These are phyloP conservation scores for Petaurus breviceps DNA, from an alignment of 2,113 vertebrate species.

Conservation along the genomic window DNA sequence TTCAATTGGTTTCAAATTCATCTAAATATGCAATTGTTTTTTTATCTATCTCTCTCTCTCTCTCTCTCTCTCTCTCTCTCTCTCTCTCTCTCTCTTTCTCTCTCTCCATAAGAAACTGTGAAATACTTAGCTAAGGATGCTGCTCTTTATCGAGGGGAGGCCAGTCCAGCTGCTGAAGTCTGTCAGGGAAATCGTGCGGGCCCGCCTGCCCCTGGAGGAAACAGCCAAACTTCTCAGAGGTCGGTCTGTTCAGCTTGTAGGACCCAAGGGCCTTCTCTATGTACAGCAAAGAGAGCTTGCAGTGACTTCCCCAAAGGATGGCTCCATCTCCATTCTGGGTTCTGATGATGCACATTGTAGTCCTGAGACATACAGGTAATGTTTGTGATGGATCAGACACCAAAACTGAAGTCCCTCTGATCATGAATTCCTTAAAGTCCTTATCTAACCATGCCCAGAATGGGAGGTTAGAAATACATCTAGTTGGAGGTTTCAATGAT, in stretches of 20 bases:
- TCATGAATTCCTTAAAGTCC: constrained; percentile 88
- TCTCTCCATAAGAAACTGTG: neutral
- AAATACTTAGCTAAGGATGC: neutral
- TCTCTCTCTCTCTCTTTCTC: neutral
- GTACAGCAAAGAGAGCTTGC: constrained; percentile 97
- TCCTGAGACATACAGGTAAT: constrained; percentile 96
- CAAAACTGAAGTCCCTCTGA: constrained; percentile 88
- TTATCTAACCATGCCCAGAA: constrained; percentile 81
- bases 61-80: neutral
- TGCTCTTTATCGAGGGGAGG: no score
- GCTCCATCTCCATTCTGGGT: constrained; percentile 92
- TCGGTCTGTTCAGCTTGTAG: constrained; percentile 87
- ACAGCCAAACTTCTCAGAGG: constrained; percentile 89
- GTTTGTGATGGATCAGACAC: constrained; percentile 94
- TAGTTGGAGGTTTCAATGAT: constrained; percentile 97
- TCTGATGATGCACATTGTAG: constrained; percentile 97
- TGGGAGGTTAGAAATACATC: constrained; percentile 95
- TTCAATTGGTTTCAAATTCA: neutral
- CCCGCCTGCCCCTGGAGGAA: constrained; percentile 83
- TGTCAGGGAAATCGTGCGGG: no score
- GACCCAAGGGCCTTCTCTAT: constrained; percentile 93
- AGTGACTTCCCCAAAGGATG: constrained; percentile 92
- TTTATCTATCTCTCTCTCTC: neutral
- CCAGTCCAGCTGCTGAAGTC: no score
- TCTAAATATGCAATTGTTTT: neutral